Percentiles rank a stretch among this genome's conserved stretches.
These are phyloP conservation scores for Aptenodytes patagonicus DNA, from an alignment of 2,113 vertebrate species.

Conservation along the genomic window DNA sequence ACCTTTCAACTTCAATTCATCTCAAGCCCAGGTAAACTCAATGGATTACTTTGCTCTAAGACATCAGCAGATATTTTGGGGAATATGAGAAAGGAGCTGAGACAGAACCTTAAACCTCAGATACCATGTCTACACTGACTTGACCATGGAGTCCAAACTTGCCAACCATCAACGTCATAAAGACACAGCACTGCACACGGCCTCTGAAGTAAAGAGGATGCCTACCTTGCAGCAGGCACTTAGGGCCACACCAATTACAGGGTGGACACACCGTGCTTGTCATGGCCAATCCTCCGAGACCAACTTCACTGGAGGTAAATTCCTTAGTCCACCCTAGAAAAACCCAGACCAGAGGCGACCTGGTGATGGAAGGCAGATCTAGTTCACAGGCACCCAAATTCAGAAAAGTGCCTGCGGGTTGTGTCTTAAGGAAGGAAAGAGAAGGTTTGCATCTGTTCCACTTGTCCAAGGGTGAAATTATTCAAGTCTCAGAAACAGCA, in stretches of 20 bases:
- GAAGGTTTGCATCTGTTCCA: not conserved
- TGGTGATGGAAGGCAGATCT: not conserved
- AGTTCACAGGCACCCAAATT: not conserved
- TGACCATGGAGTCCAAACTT: not conserved
- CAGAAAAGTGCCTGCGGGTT: not conserved
- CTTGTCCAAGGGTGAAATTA: not conserved
- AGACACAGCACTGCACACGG: no score
- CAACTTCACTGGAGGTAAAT: not conserved
- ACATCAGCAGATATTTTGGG: not conserved
- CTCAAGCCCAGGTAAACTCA: not conserved
- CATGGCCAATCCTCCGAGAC: not conserved
- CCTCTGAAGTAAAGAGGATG: not conserved
- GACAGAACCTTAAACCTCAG: not conserved
- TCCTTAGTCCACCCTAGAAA: not conserved
- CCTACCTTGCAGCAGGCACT: not conserved
- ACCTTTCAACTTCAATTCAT: not conserved
- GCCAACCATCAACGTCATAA: not conserved
- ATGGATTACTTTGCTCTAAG: not conserved
- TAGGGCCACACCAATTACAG: not conserved
- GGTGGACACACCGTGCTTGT: not conserved
- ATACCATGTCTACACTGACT: no score
- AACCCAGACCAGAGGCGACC: not conserved
- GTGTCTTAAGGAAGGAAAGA: not conserved
- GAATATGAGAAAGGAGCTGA: not conserved
- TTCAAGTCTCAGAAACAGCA: not conserved